phyloP scores from a whole-genome alignment of 1,140 invertebrate species.

The Sinella curviseta region DNA sequence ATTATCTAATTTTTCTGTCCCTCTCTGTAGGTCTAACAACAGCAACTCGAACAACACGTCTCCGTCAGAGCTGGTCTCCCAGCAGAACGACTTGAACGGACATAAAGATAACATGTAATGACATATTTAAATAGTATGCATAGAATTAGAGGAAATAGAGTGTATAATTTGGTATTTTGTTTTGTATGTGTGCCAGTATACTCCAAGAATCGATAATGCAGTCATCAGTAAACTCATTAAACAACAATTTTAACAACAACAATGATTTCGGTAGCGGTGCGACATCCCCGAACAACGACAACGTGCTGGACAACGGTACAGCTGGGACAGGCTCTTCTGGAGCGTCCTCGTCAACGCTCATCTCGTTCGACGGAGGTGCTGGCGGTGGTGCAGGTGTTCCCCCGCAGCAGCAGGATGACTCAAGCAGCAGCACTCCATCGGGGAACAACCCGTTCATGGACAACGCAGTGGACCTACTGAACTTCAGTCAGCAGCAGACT shows the following conservation, averaged over 20 bases:
- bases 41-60: not conserved
- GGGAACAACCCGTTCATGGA: not conserved
- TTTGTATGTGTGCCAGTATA: not conserved
- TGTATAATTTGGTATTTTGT: not conserved
- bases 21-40: not conserved
- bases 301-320: not conserved
- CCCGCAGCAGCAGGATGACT: not conserved
- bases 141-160: not conserved
- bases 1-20: no score
- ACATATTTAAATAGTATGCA: not conserved
- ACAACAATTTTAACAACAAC: constrained; percentile 43
- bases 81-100: constrained; percentile 15
- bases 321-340: not conserved
- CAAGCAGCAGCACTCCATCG: not conserved
- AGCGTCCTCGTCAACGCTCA: constrained; percentile 30
- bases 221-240: constrained; percentile 38
- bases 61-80: not conserved
- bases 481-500: constrained; percentile 6
- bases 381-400: not conserved
- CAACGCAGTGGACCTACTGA: constrained; percentile 11
- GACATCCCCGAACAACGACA: not conserved
- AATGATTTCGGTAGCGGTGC: constrained; percentile 31
- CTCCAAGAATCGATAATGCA: constrained; percentile 18
- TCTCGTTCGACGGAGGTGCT: constrained; percentile 33
- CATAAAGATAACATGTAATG: constrained; percentile 13